Base-by-base conservation (phyloP, 2,888 invertebrate species). In the Cryptus armator region DNA sequence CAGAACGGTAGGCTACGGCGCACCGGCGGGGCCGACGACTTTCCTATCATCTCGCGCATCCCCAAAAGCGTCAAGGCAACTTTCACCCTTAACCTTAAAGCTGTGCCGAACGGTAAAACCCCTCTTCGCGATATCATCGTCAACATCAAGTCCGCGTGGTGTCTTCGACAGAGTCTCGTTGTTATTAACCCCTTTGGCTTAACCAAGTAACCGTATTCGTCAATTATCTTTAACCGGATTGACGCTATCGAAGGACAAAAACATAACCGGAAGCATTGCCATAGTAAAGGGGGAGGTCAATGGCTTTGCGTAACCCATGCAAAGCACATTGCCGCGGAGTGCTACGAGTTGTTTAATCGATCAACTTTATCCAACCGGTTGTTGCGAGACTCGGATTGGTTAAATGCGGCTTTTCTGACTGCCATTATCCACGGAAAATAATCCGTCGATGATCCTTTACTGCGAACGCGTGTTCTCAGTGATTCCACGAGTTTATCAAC, bases 301-400 rank as follows among this genome's bases (percentile, higher is more conserved):
- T 88, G 85, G 86, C 88, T 84, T 24, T 64, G n/a, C 19, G n/a
- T 77, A 32, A 37, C 53, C 71, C 16, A 62, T 19, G 78, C 70
- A 66, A 75, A 78, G 51, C 67, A n/a, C 64, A 53, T 16, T 6
- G 59, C 32, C 14, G 59, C 56, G 43, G 62, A 53, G 81, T 79
- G 78, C 82, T 71, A 24, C 74, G 78, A 82, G 85, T 82, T 82
- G 85, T 85, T 85, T 85, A 79, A 85, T 85, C 85, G 85, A 85
- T 85, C 82, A 48, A 51, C 70, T 79, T 71, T 70, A 75, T 66
- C 76, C 81, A 37, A 68, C 77, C 77, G 29, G 72, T 67, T 79
- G 64, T 85, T 83, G 85, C 86, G 84, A 86, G 80, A 76, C 66
- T 56, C 75, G 32, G 29, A 48, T 56, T 56, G 46, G 56, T 24